Percentiles rank a stretch among this genome's conserved stretches.
Conservation (phyloP, 2,888 invertebrate species). For the Deilephila elpenor region DNA sequence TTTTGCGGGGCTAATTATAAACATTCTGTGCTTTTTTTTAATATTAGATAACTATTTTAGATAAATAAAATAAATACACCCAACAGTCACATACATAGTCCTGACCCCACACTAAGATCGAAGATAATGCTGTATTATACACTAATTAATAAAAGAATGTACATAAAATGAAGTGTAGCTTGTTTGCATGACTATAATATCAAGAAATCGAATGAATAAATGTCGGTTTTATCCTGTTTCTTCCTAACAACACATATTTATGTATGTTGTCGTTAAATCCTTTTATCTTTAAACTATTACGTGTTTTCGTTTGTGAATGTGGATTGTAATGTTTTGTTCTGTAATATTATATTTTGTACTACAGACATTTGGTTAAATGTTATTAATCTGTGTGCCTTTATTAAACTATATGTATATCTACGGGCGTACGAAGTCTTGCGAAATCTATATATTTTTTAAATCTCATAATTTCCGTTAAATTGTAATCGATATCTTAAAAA, state of each 20-base stretch:
- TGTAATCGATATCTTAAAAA: too few species aligned
- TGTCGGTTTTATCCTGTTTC: neutral
- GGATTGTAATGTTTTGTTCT: conserved; percentile 10
- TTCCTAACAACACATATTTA: conserved; percentile 2
- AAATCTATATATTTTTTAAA: neutral
- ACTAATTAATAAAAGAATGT: neutral
- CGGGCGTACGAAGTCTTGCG: neutral
- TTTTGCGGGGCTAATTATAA: too few species aligned
- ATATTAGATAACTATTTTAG: too few species aligned
- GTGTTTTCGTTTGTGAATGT: conserved; percentile 1
- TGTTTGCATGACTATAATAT: neutral
- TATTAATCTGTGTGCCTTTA: conserved; percentile 19
- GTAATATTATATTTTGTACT: conserved; percentile 19
- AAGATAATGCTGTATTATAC: too few species aligned
- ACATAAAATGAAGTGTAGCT: neutral
- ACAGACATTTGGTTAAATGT: neutral
- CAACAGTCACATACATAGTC: too few species aligned
- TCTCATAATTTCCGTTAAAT: neutral
- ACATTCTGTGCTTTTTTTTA: too few species aligned
- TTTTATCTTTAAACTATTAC: conserved; percentile 5
- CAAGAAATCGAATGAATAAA: neutral
- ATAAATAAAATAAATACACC: too few species aligned
- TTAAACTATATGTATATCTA: neutral
- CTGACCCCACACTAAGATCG: too few species aligned
- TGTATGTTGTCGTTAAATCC: conserved; percentile 4